Percentiles rank a stretch among this genome's conserved stretches.
Conservation (phyloP, 2,888 invertebrate genomes). For the Rhagium mordax region DNA sequence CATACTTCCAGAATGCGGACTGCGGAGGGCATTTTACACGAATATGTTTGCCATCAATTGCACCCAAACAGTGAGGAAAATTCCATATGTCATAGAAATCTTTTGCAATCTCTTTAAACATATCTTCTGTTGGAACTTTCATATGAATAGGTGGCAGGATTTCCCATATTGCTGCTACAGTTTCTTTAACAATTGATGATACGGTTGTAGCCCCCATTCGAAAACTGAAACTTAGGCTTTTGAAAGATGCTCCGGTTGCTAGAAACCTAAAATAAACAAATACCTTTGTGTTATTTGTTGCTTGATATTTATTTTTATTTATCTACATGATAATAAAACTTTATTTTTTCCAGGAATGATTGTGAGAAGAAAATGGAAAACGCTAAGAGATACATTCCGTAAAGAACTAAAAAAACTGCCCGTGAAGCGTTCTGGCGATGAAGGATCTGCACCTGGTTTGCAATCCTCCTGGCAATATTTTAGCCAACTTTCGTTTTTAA, state of each 20-base stretch:
- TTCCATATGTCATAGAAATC: constrained; percentile 22
- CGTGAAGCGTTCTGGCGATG: no score
- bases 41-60: constrained; percentile 36
- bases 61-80: constrained; percentile 40
- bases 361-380: no score
- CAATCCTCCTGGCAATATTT: neutral
- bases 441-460: no score
- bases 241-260: neutral
- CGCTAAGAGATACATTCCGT: no score
- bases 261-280: neutral
- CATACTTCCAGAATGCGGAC: constrained; percentile 27
- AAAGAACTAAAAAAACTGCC: no score
- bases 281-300: no score
- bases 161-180: neutral
- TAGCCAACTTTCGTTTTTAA: neutral
- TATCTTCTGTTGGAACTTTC: neutral
- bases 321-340: no score
- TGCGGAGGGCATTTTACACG: constrained; percentile 29
- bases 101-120: neutral
- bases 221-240: neutral
- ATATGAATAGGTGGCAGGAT: neutral
- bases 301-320: no score
- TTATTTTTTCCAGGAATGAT: no score
- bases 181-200: neutral
- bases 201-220: neutral